These are phyloP conservation scores for Sardinella longiceps DNA, from an alignment of 2,797 vertebrate species.

Conservation along the genomic window DNA sequence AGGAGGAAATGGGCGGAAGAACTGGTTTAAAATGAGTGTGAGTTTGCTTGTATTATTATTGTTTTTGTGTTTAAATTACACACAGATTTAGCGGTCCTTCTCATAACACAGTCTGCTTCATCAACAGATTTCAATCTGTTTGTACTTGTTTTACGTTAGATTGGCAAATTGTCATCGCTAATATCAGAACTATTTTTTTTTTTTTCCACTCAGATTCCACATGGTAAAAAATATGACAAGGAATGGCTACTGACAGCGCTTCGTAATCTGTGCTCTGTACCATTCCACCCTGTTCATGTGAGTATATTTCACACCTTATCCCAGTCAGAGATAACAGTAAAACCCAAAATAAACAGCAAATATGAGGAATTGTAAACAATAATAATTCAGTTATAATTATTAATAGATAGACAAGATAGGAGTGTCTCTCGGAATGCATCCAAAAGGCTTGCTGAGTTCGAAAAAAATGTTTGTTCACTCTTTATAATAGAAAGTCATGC, in stretches of 20 bases:
- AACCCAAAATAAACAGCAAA: neutral
- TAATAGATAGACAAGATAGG: too few species aligned
- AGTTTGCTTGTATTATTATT: constrained; percentile 52
- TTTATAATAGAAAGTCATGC: neutral
- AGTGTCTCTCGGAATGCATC: neutral
- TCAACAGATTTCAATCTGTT: neutral
- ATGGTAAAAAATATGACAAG: constrained; percentile 80
- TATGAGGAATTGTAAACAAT: neutral
- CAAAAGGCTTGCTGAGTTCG: neutral
- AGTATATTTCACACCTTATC: constrained; percentile 36
- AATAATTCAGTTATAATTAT: too few species aligned
- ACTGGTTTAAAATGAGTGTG: constrained; percentile 80
- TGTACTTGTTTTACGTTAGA: neutral
- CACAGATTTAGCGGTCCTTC: neutral
- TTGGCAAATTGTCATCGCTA: neutral
- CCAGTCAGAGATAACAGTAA: too few species aligned
- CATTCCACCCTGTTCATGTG: constrained; percentile 77
- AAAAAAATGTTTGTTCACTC: neutral
- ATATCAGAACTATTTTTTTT: neutral
- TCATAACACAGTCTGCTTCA: neutral
- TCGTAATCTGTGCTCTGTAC: constrained; percentile 68
- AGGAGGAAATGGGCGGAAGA: constrained; percentile 53
- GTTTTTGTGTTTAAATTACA: neutral
- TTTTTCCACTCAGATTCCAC: constrained; percentile 71
- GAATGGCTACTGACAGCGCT: constrained; percentile 74